Conservation (phyloP, 2,888 invertebrate species). For the Phymatocera aterrima region DNA sequence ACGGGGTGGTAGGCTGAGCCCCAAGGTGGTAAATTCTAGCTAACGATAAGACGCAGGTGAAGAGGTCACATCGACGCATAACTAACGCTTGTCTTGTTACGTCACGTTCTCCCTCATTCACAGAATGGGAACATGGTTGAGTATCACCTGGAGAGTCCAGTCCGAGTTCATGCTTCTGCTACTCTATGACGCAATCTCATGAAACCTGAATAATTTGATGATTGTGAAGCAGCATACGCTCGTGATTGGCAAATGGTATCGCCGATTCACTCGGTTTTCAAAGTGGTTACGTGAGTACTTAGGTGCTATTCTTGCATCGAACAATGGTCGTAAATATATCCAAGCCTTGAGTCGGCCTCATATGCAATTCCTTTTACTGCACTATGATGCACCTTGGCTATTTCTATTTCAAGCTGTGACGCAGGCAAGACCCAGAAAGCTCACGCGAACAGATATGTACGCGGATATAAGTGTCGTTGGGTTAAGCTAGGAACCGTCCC, state of each 20-base stretch:
- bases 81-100: not conserved
- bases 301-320: not conserved
- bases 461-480: conserved; percentile 17
- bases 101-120: not conserved
- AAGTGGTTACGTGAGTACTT: not conserved
- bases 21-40: not conserved
- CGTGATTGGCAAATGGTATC: not conserved
- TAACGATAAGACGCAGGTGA: conserved; percentile 19
- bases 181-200: not conserved
- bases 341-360: not conserved
- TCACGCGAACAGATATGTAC: conserved; percentile 25
- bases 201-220: not conserved
- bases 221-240: not conserved
- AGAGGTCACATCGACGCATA: conserved; percentile 3
- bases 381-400: conserved; percentile 13
- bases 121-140: not conserved
- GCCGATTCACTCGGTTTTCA: not conserved
- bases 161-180: not conserved
- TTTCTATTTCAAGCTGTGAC: conserved; percentile 11
- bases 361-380: conserved; percentile 7
- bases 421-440: conserved; percentile 38
- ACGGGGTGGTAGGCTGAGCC: conserved; percentile 34
- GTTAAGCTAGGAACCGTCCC: conserved; percentile 3
- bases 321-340: not conserved
- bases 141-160: not conserved